A percentile compares a stretch with the other conserved stretches of the same genome.
phyloP scores from a whole-genome alignment of 2,888 invertebrate genomes.

The Lasioglossum zephyrum region DNA sequence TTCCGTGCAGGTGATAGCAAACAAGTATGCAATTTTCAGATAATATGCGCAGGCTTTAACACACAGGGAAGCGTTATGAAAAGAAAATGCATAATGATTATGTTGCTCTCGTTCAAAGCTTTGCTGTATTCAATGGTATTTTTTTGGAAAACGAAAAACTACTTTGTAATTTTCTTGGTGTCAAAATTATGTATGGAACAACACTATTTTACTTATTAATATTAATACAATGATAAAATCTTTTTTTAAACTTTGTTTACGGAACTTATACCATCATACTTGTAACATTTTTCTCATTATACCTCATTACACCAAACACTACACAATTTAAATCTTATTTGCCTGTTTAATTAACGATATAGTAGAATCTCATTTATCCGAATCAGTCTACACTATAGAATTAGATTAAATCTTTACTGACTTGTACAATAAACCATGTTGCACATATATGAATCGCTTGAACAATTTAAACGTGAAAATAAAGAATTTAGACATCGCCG shows the following conservation, averaged over 20 bases:
- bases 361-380: too few species aligned
- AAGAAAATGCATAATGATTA: conserved; percentile 1
- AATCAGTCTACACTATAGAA: background rate
- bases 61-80: background rate
- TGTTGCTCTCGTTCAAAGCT: background rate
- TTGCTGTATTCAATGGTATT: background rate
- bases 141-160: background rate
- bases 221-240: background rate
- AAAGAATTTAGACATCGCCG: background rate
- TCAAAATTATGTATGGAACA: background rate
- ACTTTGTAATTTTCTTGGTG: background rate
- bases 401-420: background rate
- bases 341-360: too few species aligned
- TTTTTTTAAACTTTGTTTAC: background rate
- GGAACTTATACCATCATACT: background rate
- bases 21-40: background rate
- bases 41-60: background rate
- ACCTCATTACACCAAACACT: background rate
- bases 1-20: background rate
- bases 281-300: background rate
- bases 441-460: too few species aligned
- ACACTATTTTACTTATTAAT: background rate
- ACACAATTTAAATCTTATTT: background rate
- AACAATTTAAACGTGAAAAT: background rate
- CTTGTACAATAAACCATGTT: background rate